Conservation (phyloP, 2,797 vertebrate species). For the Odontamblyopus lacepedii region DNA sequence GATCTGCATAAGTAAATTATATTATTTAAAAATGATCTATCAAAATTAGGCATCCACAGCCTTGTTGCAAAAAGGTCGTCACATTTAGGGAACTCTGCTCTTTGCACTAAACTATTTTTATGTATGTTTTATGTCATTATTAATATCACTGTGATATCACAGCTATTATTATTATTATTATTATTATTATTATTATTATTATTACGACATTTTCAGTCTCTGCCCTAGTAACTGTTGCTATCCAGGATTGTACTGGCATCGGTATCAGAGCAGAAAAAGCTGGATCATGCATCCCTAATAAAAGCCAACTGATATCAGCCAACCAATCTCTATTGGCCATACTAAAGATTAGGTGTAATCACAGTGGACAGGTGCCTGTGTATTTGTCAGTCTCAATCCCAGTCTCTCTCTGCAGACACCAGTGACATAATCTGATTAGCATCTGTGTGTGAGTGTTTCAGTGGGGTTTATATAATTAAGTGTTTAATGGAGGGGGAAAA, state of each 20-base stretch:
- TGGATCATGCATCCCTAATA: no score
- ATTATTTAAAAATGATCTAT: background rate
- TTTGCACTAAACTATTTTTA: no score
- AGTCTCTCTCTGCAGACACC: background rate
- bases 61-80: background rate
- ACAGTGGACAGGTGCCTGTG: conserved; percentile 9
- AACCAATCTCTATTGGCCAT: no score
- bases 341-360: background rate
- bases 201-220: no score
- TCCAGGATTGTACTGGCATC: no score
- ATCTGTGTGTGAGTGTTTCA: conserved; percentile 31
- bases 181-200: no score
- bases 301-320: background rate
- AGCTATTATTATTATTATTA: no score
- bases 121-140: no score
- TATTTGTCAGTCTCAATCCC: conserved; percentile 10
- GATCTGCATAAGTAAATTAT: background rate
- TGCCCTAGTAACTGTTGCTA: no score
- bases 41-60: background rate
- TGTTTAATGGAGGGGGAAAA: conserved; percentile 73
- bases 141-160: no score
- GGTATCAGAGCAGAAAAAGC: no score
- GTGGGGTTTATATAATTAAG: conserved; percentile 51
- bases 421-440: conserved; percentile 26
- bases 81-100: no score